phyloP scores from a whole-genome alignment of 1,140 invertebrate species.

The Heliconius melpomene region DNA sequence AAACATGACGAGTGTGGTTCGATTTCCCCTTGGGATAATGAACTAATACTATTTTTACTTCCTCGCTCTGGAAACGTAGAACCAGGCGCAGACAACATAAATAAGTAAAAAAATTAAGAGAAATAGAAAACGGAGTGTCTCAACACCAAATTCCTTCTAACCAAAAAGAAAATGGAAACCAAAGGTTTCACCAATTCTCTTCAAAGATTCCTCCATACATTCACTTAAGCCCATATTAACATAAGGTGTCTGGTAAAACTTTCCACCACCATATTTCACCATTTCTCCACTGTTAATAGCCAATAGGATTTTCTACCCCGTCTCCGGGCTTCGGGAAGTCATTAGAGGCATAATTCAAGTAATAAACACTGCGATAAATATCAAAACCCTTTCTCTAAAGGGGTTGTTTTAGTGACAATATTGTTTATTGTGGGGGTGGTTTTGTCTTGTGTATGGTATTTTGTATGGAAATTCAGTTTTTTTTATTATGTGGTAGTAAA shows the following conservation, averaged over 20 bases:
- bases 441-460: background rate
- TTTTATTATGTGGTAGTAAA: too few species aligned
- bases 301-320: slow-evolving; percentile 74
- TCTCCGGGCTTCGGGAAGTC: slow-evolving; percentile 67
- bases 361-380: slow-evolving; percentile 79
- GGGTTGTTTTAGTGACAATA: slow-evolving; percentile 40
- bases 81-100: too few species aligned
- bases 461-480: background rate
- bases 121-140: too few species aligned
- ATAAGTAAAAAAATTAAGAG: too few species aligned
- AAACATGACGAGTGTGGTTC: too few species aligned
- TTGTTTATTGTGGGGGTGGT: slow-evolving; percentile 27
- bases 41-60: too few species aligned
- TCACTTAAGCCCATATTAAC: slow-evolving; percentile 46
- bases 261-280: slow-evolving; percentile 61
- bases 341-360: slow-evolving; percentile 79
- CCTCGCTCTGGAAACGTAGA: too few species aligned
- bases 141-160: too few species aligned
- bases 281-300: slow-evolving; percentile 74
- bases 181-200: too few species aligned
- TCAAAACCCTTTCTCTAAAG: slow-evolving; percentile 59
- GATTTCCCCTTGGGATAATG: too few species aligned
- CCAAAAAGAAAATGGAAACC: too few species aligned
- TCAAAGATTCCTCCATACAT: too few species aligned
- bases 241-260: slow-evolving; percentile 62